A percentile compares a stretch with the other conserved stretches of the same genome.
These are phyloP conservation scores for Peromyscus eremicus DNA, from an alignment of 2,797 vertebrate genomes.

Conservation along the genomic window DNA sequence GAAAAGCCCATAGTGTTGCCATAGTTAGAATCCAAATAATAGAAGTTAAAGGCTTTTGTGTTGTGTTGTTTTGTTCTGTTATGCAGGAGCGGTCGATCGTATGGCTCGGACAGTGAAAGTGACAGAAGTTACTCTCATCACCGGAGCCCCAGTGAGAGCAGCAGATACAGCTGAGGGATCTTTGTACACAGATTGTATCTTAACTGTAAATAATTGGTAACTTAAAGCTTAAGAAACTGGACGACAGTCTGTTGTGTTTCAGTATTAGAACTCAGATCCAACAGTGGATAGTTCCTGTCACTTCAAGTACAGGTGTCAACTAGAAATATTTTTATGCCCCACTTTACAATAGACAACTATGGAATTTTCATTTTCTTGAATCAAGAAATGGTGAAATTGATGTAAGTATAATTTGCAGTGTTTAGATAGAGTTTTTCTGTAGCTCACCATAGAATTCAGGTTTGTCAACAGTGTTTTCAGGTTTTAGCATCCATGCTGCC, in stretches of 20 bases:
- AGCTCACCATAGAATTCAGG: slow-evolving; percentile 76
- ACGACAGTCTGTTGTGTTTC: slow-evolving; percentile 72
- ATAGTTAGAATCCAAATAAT: background rate
- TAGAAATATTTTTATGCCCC: slow-evolving; percentile 78
- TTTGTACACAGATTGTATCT: slow-evolving; percentile 33
- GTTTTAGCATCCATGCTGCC: slow-evolving; percentile 72
- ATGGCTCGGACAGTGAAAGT: slow-evolving; percentile 93
- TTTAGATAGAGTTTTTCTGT: slow-evolving; percentile 71
- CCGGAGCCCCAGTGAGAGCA: slow-evolving; percentile 95
- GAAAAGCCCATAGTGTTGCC: background rate
- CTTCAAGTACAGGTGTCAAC: slow-evolving; percentile 58
- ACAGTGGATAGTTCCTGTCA: slow-evolving; percentile 45
- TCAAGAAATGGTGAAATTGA: slow-evolving; percentile 81
- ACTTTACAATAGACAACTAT: slow-evolving; percentile 79
- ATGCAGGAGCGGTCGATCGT: slow-evolving; percentile 90
- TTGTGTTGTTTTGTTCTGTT: slow-evolving; percentile 20
- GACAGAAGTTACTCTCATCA: slow-evolving; percentile 94
- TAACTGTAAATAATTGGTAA: slow-evolving; percentile 80
- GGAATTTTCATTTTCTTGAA: slow-evolving; percentile 80
- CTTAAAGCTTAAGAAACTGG: slow-evolving; percentile 68
- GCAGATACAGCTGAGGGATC: slow-evolving; percentile 91
- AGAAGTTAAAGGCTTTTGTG: background rate
- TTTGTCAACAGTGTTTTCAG: slow-evolving; percentile 63
- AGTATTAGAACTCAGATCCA: slow-evolving; percentile 70
- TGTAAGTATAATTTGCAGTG: slow-evolving; percentile 64